A percentile compares a stretch with the other conserved stretches of the same genome.
phyloP scores from a whole-genome alignment of 2,113 vertebrate species.

The Lanius collurio region DNA sequence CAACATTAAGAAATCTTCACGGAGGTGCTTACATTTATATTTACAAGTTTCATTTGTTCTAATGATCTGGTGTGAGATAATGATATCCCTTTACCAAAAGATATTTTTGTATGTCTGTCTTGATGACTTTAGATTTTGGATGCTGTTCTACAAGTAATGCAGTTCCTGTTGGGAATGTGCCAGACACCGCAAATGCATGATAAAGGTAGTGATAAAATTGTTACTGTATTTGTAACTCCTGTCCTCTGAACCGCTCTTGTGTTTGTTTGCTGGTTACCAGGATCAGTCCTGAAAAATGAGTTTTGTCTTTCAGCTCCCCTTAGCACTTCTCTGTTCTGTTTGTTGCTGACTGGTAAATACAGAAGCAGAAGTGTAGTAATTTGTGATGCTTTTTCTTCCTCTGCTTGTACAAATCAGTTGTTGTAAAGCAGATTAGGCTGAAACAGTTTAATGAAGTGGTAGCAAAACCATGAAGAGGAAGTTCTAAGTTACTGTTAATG shows the following conservation, averaged over 20 bases:
- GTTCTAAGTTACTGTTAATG: background rate
- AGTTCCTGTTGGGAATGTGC: conserved; percentile 88
- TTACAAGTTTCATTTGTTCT: background rate
- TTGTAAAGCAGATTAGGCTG: background rate
- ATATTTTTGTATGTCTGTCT: background rate
- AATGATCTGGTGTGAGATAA: background rate
- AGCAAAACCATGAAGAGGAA: background rate
- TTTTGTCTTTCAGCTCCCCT: background rate
- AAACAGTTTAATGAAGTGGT: background rate
- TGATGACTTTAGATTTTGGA: conserved; percentile 82
- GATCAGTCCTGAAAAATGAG: background rate
- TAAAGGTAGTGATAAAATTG: conserved; percentile 80
- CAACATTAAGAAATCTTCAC: background rate
- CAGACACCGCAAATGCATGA: conserved; percentile 89
- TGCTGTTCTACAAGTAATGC: conserved; percentile 86
- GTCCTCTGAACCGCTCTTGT: background rate
- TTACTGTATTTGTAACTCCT: background rate
- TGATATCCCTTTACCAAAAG: background rate
- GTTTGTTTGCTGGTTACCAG: background rate
- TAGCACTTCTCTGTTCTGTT: background rate
- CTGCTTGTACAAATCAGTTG: background rate
- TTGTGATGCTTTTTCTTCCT: background rate
- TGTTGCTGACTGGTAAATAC: background rate
- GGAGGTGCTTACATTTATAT: background rate
- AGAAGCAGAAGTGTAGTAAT: background rate